Evolutionary conservation across 2,113 vertebrate genomes (phyloP).

Genomic region (Apistogramma diplotaenia): DNA sequence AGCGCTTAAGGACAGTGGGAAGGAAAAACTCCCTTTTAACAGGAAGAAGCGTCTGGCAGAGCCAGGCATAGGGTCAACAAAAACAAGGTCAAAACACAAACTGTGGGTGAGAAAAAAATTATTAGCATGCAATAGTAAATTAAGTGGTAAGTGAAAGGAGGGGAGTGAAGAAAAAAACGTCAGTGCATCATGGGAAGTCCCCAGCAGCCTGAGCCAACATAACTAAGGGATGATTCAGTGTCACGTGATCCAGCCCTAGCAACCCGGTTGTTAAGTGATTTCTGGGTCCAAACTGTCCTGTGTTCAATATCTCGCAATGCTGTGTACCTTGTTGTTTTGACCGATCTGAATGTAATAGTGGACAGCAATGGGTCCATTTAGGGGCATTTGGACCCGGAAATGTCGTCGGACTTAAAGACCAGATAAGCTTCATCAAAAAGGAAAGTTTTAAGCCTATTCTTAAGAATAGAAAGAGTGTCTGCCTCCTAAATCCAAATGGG

Average conservation of each 20-base stretch:
- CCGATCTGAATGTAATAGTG: no score
- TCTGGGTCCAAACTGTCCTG: no score
- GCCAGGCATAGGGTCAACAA: background rate
- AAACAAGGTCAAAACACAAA: background rate
- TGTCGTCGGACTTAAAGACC: no score
- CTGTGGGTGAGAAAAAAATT: background rate
- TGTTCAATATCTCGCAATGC: no score
- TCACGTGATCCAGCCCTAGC: background rate
- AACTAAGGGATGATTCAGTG: background rate
- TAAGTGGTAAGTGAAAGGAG: background rate
- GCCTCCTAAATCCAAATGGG: background rate
- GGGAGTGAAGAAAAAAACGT: background rate
- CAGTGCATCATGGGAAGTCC: background rate
- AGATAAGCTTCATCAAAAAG: background rate
- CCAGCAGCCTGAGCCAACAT: background rate
- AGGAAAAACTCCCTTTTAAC: background rate
- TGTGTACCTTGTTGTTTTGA: no score
- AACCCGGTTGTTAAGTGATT: no score
- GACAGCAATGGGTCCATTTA: no score
- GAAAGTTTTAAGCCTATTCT: background rate
- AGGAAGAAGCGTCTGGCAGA: background rate
- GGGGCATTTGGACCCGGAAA: no score
- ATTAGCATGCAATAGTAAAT: background rate
- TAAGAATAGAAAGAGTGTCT: background rate
- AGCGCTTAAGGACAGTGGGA: background rate